Base-by-base conservation (phyloP, 2,888 invertebrate species). In the Ecliptopera silaceata region DNA sequence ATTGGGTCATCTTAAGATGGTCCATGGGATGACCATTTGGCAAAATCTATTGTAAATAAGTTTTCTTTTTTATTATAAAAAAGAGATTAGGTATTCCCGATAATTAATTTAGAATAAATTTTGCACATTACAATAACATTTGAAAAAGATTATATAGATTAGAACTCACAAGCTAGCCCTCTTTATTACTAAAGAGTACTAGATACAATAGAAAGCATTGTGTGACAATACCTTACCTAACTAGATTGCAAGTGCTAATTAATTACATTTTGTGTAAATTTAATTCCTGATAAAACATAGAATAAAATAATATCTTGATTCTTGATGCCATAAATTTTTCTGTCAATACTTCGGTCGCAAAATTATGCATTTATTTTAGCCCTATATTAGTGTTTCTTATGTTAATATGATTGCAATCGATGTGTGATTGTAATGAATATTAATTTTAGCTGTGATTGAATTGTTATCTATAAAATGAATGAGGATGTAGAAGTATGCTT, bases 21-120 rank as follows among this genome's bases (percentile, higher is more conserved):
- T 48, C 44, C 51, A 52, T 55, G 39, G 59, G 53, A 59, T 61
- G 52, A 52, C 34, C 44, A 61, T 50, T 62, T 45, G 49, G 52
- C 50, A 18, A 63, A 66, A 65, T 69, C 71, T 64, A 64, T 66
- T 66, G 71, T 70, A 68, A 69, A 69, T 71, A 68, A 64, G 32
- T 60, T 61, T 63, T 32, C 47, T 50, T 44, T 29, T 45, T 43
- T 41, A 52, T 56, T 39, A 34, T 47, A 43, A 42, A 41, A 38
- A 39, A 49, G n/a, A n/a, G n/a, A 52, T 45, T 50, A 46, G 48
- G 32, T 43, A 29, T 15, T 1, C 8, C 31, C 32, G 39, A 38
- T 49, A 42, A 29, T 20, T 17, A 43, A 44, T 48, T 49, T 44
- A 26, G 39, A 4, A 8, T 36, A 48, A 18, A 34, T 42, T 36